phyloP scores from a whole-genome alignment of 2,888 invertebrate genomes.

The Drosophila pseudotakahashii region DNA sequence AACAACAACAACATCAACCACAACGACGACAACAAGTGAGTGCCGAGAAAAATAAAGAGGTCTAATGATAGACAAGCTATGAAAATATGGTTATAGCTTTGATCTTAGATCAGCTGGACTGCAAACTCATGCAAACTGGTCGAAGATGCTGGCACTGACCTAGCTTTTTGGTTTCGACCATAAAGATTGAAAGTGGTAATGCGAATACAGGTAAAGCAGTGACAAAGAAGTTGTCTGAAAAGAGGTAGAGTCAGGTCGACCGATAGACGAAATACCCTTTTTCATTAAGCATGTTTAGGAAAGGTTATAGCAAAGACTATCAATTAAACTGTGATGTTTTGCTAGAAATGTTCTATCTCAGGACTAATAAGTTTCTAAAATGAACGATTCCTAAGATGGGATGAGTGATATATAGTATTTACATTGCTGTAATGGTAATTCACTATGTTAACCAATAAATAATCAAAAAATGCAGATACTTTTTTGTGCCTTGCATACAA shows the following conservation, averaged over 20 bases:
- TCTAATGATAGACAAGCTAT: neutral
- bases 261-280: conserved; percentile 7
- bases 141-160: conserved; percentile 69
- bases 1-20: conserved; percentile 57
- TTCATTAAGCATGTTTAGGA: neutral
- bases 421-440: too few species aligned
- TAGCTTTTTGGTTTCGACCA: conserved; percentile 56
- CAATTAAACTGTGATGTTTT: too few species aligned
- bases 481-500: too few species aligned
- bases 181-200: conserved; percentile 53
- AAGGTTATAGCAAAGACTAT: too few species aligned
- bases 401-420: too few species aligned
- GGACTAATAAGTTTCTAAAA: neutral
- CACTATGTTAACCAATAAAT: neutral
- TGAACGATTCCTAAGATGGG: too few species aligned
- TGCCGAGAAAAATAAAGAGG: conserved; percentile 9
- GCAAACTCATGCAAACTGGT: conserved; percentile 55
- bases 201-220: conserved; percentile 33
- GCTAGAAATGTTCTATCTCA: too few species aligned
- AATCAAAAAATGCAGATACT: neutral
- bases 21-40: conserved; percentile 68
- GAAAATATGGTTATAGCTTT: neutral
- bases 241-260: neutral
- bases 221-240: conserved; percentile 36
- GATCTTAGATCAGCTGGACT: conserved; percentile 9